Conservation (phyloP, 2,797 vertebrate genomes). For the Rhinogobio ventralis region DNA sequence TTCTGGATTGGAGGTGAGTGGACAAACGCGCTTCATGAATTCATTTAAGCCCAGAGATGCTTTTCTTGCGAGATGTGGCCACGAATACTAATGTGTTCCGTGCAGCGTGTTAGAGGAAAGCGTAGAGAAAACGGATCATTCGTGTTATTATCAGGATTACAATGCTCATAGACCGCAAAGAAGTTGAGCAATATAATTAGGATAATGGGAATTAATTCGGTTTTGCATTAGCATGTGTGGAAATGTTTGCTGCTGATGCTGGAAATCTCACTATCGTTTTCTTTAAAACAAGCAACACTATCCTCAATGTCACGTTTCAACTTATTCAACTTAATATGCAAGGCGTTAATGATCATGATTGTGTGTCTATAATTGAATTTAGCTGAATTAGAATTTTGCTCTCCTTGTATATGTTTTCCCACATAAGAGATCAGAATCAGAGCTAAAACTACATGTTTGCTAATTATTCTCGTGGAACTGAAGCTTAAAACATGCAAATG, state of each 20-base stretch:
- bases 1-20: slow-evolving; percentile 74
- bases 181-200: slow-evolving; percentile 39
- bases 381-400: not conserved
- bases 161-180: slow-evolving; percentile 25
- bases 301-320: not conserved
- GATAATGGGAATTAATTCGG: slow-evolving; percentile 23
- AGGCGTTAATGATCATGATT: not conserved
- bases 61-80: slow-evolving; percentile 48
- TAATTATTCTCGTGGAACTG: not conserved
- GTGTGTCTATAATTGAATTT: not conserved
- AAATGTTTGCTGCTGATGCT: not conserved
- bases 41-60: slow-evolving; percentile 29
- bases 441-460: not conserved
- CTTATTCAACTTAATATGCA: slow-evolving; percentile 16
- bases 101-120: not conserved
- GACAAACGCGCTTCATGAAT: slow-evolving; percentile 33
- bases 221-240: slow-evolving; percentile 21
- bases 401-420: not conserved
- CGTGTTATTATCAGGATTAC: not conserved
- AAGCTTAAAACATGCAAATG: not conserved
- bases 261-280: not conserved
- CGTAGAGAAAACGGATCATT: not conserved
- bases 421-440: not conserved
- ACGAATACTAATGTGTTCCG: slow-evolving; percentile 53
- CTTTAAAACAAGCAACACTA: not conserved